Evolutionary conservation across 2,797 vertebrate genomes (phyloP).

Genomic region (Manis crassicaudata): DNA sequence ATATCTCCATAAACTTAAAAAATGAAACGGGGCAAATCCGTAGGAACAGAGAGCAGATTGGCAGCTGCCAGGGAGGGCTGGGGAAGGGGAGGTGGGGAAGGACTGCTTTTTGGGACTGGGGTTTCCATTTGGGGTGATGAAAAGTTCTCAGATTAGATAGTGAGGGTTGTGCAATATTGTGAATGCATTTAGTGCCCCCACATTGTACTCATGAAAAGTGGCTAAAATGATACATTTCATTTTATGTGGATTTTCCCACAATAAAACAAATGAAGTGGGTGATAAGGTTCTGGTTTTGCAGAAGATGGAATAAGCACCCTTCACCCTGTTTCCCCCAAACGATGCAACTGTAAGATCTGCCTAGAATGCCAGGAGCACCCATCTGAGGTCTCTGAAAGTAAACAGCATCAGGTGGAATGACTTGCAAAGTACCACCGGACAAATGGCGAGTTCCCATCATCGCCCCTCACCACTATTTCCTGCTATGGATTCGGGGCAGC

Average conservation of each 20-base stretch:
- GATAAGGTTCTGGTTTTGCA: not conserved
- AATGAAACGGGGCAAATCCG: not conserved
- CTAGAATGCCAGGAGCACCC: rapidly evolving
- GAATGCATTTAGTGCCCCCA: not conserved
- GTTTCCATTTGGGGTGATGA: not conserved
- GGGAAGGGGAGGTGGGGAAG: not conserved
- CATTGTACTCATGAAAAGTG: no score
- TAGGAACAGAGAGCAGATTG: not conserved
- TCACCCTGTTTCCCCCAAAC: rapidly evolving
- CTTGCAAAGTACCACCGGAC: not conserved
- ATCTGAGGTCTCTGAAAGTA: not conserved
- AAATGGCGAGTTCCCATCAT: not conserved
- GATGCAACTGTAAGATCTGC: rapidly evolving
- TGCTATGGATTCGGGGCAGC: not conserved
- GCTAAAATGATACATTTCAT: not conserved
- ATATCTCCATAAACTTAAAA: not conserved
- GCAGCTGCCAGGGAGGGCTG: not conserved
- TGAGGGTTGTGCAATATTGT: rapidly evolving
- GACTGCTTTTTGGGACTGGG: no score
- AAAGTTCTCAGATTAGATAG: not conserved
- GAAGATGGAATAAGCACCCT: not conserved
- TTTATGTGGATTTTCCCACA: not conserved
- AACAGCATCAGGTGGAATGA: not conserved
- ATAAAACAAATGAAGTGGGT: not conserved
- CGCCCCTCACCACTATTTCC: no score